Evolutionary conservation across 2,888 invertebrate species (phyloP), one percentile per base, ranked within the genome.

Genomic region (Apomyelois bistriatella): DNA sequence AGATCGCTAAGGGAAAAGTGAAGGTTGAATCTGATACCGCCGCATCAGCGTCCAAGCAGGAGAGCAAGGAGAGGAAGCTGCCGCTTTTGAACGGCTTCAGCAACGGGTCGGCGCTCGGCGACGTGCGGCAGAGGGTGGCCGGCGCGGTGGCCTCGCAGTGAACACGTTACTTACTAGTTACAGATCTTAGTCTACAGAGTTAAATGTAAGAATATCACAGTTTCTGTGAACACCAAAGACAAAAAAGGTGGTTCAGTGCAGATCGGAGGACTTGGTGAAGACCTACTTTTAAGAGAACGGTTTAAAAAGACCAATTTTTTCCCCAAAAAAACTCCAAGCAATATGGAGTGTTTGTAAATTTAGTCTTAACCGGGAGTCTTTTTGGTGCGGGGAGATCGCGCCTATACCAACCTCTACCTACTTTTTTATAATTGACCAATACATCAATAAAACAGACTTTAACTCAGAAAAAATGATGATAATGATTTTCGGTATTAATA

Each of bases 101-200:
- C 56, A 89, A 86, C 48, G 82, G 86, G 0, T 77, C 88, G 0
- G 74, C 81, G 10, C 72, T 90, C 4, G 72, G 74, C 13, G 89
- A 85, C 60, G 88, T 90, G 1, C 79, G 89, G 64, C 89, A 90
- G 57, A 69, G 90, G 59, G 79, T 90, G 66, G 90, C 89, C 0
- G 88, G 88, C 2, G 90, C 90, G 0, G 88, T 89, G 46, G 89
- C 89, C 46, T 80, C 89, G 50, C 89, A 89, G 76, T 90, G 80
- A 84, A 48, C 53, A 42, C 41, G 22, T 3, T 5, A 22, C 17
- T 47, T 30, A 40, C 43, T 51, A 48, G 47, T 15, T 47, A 35
- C 40, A 51, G 35, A 12, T 43, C 8, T 41, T 13, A 17, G 16
- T 50, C 15, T 50, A 36, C 46, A 46, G 35, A 13, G 22, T 35